These are phyloP conservation scores for Leucophora obtusa DNA, from an alignment of 2,888 invertebrate genomes.

Conservation along the genomic window DNA sequence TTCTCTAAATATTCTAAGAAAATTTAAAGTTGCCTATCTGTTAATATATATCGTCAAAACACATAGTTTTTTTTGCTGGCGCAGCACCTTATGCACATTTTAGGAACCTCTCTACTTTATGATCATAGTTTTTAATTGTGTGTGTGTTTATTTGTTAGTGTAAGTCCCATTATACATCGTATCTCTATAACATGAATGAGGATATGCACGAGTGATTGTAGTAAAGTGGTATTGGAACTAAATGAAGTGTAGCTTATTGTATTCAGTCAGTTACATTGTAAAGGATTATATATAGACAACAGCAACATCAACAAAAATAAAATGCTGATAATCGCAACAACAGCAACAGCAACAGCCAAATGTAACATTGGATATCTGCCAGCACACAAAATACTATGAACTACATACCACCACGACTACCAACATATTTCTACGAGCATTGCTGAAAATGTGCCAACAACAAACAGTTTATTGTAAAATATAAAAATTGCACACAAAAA, in stretches of 20 bases:
- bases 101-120: too few relatives aligned
- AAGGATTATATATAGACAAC: slow-evolving; percentile 56
- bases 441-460: slow-evolving; percentile 60
- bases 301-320: not conserved
- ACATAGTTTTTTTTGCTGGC: too few relatives aligned
- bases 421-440: slow-evolving; percentile 2
- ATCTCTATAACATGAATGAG: slow-evolving; percentile 18
- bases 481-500: slow-evolving; percentile 35
- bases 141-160: not conserved
- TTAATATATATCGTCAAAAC: too few relatives aligned
- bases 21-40: too few relatives aligned
- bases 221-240: slow-evolving; percentile 60
- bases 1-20: too few relatives aligned
- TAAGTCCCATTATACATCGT: slow-evolving; percentile 8
- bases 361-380: slow-evolving; percentile 55
- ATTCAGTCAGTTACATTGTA: slow-evolving; percentile 45
- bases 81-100: too few relatives aligned
- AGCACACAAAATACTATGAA: slow-evolving; percentile 20
- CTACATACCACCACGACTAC: slow-evolving; percentile 13
- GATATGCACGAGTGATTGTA: slow-evolving; percentile 49
- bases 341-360: slow-evolving; percentile 28
- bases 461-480: slow-evolving; percentile 56
- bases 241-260: slow-evolving; percentile 64
- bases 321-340: slow-evolving; percentile 8
- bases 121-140: too few relatives aligned